Percentiles rank a stretch among this genome's conserved stretches.
phyloP scores from a whole-genome alignment of 2,888 invertebrate genomes.

The Rhagophthalmus giganteus region DNA sequence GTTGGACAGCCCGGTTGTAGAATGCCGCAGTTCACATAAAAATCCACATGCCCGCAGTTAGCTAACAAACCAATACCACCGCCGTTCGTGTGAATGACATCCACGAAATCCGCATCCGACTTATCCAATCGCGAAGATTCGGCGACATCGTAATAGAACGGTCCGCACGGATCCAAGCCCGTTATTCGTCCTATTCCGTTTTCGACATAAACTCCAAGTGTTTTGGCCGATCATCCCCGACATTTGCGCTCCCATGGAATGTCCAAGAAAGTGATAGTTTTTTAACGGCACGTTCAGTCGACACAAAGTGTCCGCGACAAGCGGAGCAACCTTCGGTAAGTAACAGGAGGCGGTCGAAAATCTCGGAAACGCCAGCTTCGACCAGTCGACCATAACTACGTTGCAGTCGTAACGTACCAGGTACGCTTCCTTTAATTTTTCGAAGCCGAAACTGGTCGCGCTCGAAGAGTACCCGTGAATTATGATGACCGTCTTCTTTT shows the following conservation, averaged over 20 bases:
- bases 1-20: slow-evolving; percentile 1
- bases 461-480: no score
- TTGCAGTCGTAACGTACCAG: slow-evolving; percentile 9
- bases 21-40: slow-evolving; percentile 2
- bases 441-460: no score
- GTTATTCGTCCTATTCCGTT: slow-evolving; percentile 14
- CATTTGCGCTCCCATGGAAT: slow-evolving; percentile 14
- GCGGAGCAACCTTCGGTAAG: no score
- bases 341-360: no score
- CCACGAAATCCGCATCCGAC: slow-evolving; percentile 2
- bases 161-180: slow-evolving; percentile 3
- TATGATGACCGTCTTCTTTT: no score
- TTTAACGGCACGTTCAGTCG: no score
- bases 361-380: no score
- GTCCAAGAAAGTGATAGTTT: slow-evolving; percentile 9
- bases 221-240: slow-evolving; percentile 2
- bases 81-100: slow-evolving; percentile 5
- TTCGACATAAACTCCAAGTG: background rate
- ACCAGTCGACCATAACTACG: slow-evolving; percentile 15
- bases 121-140: background rate
- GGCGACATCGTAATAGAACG: background rate
- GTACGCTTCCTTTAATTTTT: slow-evolving; percentile 12
- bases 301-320: no score
- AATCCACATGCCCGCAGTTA: slow-evolving; percentile 2
- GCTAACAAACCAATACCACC: background rate